A percentile compares a stretch with the other conserved stretches of the same genome.
phyloP scores from a whole-genome alignment of 2,113 vertebrate genomes.

The Pomatostomus ruficeps region DNA sequence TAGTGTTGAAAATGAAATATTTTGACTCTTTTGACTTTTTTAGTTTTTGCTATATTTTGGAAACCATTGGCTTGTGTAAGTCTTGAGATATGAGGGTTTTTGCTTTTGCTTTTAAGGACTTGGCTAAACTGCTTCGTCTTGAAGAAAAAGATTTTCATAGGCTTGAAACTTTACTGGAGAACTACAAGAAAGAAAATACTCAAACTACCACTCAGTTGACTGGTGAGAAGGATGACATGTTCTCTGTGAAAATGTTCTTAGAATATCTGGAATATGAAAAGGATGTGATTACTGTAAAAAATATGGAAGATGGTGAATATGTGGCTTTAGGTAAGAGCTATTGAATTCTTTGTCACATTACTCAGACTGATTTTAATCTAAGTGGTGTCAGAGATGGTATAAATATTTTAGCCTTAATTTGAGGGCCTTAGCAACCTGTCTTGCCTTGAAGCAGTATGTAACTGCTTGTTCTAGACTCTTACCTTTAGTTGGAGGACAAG shows the following conservation, averaged over 20 bases:
- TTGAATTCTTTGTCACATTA: not conserved
- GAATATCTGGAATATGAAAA: slow-evolving; percentile 85
- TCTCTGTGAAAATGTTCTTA: slow-evolving; percentile 83
- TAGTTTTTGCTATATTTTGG: not conserved
- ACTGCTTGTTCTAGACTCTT: not conserved
- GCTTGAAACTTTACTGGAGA: slow-evolving; percentile 76
- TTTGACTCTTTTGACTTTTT: not conserved
- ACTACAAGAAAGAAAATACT: slow-evolving; percentile 78
- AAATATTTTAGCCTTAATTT: not conserved
- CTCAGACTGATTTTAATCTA: not conserved
- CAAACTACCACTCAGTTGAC: slow-evolving; percentile 76
- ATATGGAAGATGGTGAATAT: slow-evolving; percentile 64
- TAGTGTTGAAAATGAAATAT: not conserved
- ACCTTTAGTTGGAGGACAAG: not conserved
- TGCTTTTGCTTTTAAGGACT: slow-evolving; percentile 58
- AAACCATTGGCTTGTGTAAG: not conserved
- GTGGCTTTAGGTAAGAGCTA: slow-evolving; percentile 72
- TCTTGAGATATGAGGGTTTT: not conserved
- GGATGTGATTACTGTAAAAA: slow-evolving; percentile 75
- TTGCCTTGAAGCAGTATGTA: not conserved
- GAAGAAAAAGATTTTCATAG: slow-evolving; percentile 80
- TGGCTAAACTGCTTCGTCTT: slow-evolving; percentile 72
- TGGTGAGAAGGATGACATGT: slow-evolving; percentile 66
- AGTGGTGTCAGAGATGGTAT: too few species aligned
- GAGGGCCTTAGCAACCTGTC: not conserved